Conservation (phyloP, 2,113 vertebrate genomes). For the Corythornis madagascariensis region DNA sequence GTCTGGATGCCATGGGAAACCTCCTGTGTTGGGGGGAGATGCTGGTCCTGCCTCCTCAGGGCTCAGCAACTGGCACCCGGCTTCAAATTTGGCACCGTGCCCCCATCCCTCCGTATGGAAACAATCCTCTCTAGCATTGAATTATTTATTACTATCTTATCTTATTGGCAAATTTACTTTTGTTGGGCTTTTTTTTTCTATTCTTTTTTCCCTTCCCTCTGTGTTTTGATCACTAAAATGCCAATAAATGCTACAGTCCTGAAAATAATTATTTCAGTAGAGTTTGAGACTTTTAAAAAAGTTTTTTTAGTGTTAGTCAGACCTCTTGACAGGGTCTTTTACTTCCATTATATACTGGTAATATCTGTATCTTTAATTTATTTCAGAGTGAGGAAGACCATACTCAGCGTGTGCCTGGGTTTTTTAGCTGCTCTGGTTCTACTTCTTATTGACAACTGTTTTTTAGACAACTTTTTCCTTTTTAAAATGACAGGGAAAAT, state of each 20-base stretch:
- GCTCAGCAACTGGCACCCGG: background rate
- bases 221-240: conserved; percentile 1
- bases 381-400: background rate
- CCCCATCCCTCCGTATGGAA: background rate
- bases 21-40: accelerated
- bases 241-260: background rate
- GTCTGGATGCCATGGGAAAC: background rate
- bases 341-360: background rate
- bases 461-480: background rate
- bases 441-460: background rate
- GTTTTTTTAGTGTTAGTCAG: background rate
- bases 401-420: accelerated
- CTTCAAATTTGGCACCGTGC: background rate
- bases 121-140: background rate
- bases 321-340: background rate
- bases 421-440: background rate
- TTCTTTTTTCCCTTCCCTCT: background rate
- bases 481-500: background rate
- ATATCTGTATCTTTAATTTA: background rate
- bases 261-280: background rate
- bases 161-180: background rate
- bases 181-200: background rate
- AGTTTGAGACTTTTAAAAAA: background rate
- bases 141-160: background rate
- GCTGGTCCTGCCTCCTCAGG: background rate